Evolutionary conservation across 1,140 invertebrate genomes (phyloP).

Genomic region (Chymomyza costata): DNA sequence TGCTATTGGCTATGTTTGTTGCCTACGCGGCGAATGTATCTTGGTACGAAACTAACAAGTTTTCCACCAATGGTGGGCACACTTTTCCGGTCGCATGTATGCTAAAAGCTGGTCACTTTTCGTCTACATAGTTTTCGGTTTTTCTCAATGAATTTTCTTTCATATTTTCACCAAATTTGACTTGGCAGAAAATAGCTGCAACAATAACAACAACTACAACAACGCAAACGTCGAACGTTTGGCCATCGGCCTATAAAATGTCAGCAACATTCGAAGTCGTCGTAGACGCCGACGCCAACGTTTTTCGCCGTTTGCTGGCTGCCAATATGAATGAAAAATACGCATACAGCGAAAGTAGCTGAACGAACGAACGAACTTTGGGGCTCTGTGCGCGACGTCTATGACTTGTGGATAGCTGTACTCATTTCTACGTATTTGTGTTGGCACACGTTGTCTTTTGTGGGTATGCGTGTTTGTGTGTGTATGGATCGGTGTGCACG

Average conservation of each 20-base stretch:
- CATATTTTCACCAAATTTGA: conserved; percentile 35
- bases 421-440: conserved; percentile 32
- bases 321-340: conserved; percentile 66
- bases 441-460: no score
- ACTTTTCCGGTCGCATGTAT: conserved; percentile 44
- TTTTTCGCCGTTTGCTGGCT: conserved; percentile 44
- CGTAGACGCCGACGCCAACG: conserved; percentile 10
- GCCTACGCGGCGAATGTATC: conserved; percentile 46
- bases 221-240: conserved; percentile 5
- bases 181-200: not conserved
- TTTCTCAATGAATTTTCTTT: conserved; percentile 55
- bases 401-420: conserved; percentile 51
- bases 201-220: conserved; percentile 1
- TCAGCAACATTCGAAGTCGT: no score
- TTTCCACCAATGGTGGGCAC: conserved; percentile 54
- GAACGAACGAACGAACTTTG: not conserved
- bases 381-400: conserved; percentile 13
- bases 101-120: conserved; percentile 48
- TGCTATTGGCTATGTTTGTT: conserved; percentile 2
- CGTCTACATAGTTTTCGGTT: conserved; percentile 25
- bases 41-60: conserved; percentile 41
- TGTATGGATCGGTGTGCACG: conserved; percentile 35
- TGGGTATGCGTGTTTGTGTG: no score
- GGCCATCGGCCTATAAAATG: conserved; percentile 29
- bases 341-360: conserved; percentile 52